Evolutionary conservation across 2,888 invertebrate genomes (phyloP).

Genomic region (Oligia strigilis): DNA sequence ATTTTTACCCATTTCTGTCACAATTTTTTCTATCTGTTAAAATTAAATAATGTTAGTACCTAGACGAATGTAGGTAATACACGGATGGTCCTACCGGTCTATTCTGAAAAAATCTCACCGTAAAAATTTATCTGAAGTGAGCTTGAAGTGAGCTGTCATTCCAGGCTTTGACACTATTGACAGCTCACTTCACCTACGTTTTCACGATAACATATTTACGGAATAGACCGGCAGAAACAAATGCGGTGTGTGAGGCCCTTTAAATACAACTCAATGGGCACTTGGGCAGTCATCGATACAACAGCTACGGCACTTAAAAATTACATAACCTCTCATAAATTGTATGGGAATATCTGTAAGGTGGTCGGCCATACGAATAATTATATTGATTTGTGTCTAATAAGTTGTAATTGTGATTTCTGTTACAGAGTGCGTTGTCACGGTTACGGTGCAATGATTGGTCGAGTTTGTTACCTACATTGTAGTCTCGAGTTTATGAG

Average conservation of each 20-base stretch:
- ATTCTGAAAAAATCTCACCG: no score
- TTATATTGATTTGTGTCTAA: conserved; percentile 50
- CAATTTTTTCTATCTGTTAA: neutral
- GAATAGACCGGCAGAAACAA: neutral
- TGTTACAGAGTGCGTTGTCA: conserved; percentile 42
- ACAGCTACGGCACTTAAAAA: conserved; percentile 53
- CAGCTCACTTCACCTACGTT: neutral
- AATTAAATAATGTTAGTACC: neutral
- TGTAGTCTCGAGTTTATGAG: conserved; percentile 16
- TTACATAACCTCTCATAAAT: conserved; percentile 43
- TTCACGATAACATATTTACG: neutral
- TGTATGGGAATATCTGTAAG: conserved; percentile 30
- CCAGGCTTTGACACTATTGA: neutral
- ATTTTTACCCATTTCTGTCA: neutral
- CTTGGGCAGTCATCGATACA: conserved; percentile 32
- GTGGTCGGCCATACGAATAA: conserved; percentile 42
- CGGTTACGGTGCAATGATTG: conserved; percentile 32
- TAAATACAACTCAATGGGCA: conserved; percentile 2
- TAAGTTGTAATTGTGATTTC: conserved; percentile 56
- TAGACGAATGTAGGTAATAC: neutral
- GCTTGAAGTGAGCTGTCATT: neutral
- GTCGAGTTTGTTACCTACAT: conserved; percentile 28
- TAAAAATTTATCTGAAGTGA: neutral
- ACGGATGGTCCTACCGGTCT: no score
- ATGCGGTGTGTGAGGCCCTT: neutral